Evolutionary conservation across 2,797 vertebrate genomes (phyloP).

Genomic region (Nannoperca australis): DNA sequence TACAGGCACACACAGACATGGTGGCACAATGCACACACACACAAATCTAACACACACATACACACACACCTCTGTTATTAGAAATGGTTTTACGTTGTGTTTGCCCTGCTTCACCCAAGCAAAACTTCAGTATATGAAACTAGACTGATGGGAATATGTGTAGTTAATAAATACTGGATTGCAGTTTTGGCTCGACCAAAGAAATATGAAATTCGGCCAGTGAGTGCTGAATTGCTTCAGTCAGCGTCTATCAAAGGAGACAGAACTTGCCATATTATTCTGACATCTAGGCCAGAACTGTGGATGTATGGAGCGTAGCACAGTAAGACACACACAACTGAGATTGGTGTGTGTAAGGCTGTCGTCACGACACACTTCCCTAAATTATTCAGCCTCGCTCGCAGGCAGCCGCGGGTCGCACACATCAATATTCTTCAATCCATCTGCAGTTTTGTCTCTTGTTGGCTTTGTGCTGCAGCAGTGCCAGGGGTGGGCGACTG

Average conservation of each 20-base stretch:
- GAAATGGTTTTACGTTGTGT: slow-evolving; percentile 85
- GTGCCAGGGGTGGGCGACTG: slow-evolving; percentile 77
- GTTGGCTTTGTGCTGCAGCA: slow-evolving; percentile 84
- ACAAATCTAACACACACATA: slow-evolving; percentile 46
- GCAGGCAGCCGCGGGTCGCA: slow-evolving; percentile 87
- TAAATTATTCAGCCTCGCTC: slow-evolving; percentile 89
- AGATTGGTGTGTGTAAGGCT: slow-evolving; percentile 82
- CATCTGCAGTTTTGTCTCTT: slow-evolving; percentile 88
- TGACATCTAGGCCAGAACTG: slow-evolving; percentile 71
- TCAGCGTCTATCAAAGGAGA: slow-evolving; percentile 71
- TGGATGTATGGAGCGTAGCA: slow-evolving; percentile 60
- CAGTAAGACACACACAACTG: slow-evolving; percentile 66
- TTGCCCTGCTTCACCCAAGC: slow-evolving; percentile 85
- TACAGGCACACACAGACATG: slow-evolving; percentile 67
- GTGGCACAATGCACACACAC: slow-evolving; percentile 64
- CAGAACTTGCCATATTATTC: slow-evolving; percentile 63
- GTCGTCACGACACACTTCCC: slow-evolving; percentile 85
- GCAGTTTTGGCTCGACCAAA: slow-evolving; percentile 79
- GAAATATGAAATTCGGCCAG: slow-evolving; percentile 81
- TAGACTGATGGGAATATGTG: slow-evolving; percentile 85
- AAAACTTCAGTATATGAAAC: slow-evolving; percentile 87
- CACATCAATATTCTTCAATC: slow-evolving; percentile 89
- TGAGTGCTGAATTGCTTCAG: slow-evolving; percentile 73
- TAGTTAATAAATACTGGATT: slow-evolving; percentile 85
- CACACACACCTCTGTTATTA: slow-evolving; percentile 79